A percentile compares a stretch with the other conserved stretches of the same genome.
Evolutionary conservation across 30 jellyfish, hydroid and myxozoan species (phyloP).

Genomic region (Catostylus mosaicus): DNA sequence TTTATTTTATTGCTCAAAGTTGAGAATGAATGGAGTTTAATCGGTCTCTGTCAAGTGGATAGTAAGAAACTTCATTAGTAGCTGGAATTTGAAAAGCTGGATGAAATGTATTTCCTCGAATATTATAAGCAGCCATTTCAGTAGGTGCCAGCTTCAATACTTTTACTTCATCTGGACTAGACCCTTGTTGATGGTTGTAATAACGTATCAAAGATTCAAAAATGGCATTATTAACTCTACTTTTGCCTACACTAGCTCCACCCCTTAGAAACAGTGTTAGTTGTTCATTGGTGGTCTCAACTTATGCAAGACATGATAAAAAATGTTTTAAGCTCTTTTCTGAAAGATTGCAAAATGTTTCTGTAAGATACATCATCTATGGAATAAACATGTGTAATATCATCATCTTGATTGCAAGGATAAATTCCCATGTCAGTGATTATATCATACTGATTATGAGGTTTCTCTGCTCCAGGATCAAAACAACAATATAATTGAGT

Average conservation of each 20-base stretch:
- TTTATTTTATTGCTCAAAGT: neutral
- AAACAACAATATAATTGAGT: constrained; percentile 17
- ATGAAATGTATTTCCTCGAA: constrained; percentile 34
- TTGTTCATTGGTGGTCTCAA: constrained; percentile 6
- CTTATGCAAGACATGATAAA: neutral
- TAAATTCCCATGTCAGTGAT: neutral
- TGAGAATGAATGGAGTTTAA: neutral
- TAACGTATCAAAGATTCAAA: neutral
- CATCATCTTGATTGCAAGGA: neutral
- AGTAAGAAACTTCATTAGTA: constrained; percentile 6
- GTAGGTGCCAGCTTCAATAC: neutral
- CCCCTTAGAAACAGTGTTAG: constrained; percentile 27
- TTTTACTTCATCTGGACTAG: neutral
- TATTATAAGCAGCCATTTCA: constrained; percentile 39
- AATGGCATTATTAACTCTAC: constrained; percentile 5
- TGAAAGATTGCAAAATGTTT: neutral
- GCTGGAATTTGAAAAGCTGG: constrained; percentile 38
- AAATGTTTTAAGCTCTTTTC: neutral
- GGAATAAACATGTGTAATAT: neutral
- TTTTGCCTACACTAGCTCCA: constrained; percentile 51
- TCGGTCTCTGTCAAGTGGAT: neutral
- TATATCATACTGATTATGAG: constrained; percentile 7
- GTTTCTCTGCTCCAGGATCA: constrained; percentile 13
- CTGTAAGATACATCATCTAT: neutral
- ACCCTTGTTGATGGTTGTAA: neutral